Evolutionary conservation across 2,888 invertebrate genomes (phyloP).

Genomic region (Papilio elwesi): DNA sequence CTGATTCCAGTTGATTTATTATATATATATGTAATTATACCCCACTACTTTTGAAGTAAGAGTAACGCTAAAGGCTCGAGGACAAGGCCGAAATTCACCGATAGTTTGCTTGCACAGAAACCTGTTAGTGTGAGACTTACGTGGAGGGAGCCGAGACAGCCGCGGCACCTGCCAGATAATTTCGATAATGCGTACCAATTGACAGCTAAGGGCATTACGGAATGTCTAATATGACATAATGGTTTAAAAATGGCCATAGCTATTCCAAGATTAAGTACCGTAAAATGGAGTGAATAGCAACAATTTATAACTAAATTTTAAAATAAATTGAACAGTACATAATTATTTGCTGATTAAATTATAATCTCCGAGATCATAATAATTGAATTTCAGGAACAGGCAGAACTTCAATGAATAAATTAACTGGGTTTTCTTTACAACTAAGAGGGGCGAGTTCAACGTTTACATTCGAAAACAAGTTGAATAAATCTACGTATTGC

Average conservation of each 20-base stretch:
- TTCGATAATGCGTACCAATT: slow-evolving; percentile 46
- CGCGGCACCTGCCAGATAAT: slow-evolving; percentile 47
- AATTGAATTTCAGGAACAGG: too few species aligned
- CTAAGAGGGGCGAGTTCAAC: too few species aligned
- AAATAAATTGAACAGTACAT: too few species aligned
- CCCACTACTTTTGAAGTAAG: slow-evolving; percentile 31
- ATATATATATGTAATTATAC: slow-evolving; percentile 29
- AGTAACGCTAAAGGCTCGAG: slow-evolving; percentile 39
- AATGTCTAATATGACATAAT: slow-evolving; percentile 36
- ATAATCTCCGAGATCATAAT: too few species aligned
- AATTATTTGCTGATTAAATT: too few species aligned
- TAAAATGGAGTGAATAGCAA: too few species aligned
- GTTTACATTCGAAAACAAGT: too few species aligned
- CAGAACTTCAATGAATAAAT: too few species aligned
- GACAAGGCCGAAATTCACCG: slow-evolving; percentile 44
- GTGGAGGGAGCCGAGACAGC: slow-evolving; percentile 23
- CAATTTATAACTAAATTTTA: too few species aligned
- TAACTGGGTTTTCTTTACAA: too few species aligned
- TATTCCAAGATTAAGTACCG: neutral
- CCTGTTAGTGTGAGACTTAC: slow-evolving; percentile 43
- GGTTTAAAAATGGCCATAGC: slow-evolving; percentile 5
- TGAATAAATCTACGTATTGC: too few species aligned
- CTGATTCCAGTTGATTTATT: slow-evolving; percentile 42
- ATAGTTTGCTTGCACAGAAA: slow-evolving; percentile 30
- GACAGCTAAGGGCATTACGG: slow-evolving; percentile 44